Base-by-base conservation (phyloP, 2,113 vertebrate species). In the Serilophus lunatus region DNA sequence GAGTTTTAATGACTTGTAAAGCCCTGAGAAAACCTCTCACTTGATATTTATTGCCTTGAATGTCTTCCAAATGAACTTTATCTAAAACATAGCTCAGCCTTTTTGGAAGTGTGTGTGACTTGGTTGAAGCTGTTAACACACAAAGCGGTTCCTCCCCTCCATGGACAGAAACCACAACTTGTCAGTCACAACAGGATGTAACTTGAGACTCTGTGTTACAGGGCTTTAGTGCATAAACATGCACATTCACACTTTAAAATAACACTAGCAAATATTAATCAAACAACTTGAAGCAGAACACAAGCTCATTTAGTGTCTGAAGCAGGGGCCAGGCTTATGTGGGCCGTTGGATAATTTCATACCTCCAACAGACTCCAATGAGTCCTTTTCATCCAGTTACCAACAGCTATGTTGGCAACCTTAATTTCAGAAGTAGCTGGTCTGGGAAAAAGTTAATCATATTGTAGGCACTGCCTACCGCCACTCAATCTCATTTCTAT, bases 401-500 rank as follows among this genome's bases (percentile, higher is more conserved):
- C 91, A 92, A 78, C 82, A 90, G 71, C 80, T 78, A 28, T 88
- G 74, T 75, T 80, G 83, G 78, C 90, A 95, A 91, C 76, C 89
- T 97, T 97, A 95, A 90, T 95, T 97, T 97, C 66, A 66, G 80
- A 84, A 96, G 95, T 92, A 96, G 88, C 81, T 85, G 70, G 91
- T 93, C 81, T 88, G 92, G 92, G 82, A 63, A 93, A 90, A 97
- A 97, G 81, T 85, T 96, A 95, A 97, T 97, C 86, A 90, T 94
- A 95, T 79, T 70, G 88, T 95, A 82, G 72, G 87, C 64, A 90
- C 92, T 93, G 68, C 96, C 84, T 89, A 78, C 66, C 2, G 0
- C 82, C 70, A 94, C 81, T 96, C 80, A 90, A 78, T 95, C 83
- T 95, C 64, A 16, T 87, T 92, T 85, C 95, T 89, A 94, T 95